Conservation (phyloP, 2,113 vertebrate species). For the Echinops telfairi region DNA sequence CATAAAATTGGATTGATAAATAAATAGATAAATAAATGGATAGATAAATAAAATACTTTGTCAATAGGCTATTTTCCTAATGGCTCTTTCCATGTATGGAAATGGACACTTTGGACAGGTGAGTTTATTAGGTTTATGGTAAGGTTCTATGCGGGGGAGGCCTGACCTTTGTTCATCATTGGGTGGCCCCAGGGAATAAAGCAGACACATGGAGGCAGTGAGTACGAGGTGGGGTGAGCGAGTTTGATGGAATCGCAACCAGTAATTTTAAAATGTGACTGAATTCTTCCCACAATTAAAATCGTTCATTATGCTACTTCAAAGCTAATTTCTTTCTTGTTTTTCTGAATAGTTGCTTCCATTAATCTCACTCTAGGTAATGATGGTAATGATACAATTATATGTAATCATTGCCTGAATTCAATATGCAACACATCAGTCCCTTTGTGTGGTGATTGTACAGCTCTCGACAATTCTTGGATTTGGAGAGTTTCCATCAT, state of each 20-base stretch:
- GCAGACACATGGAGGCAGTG: background rate
- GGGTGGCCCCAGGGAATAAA: conserved; percentile 61
- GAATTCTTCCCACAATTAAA: conserved; percentile 84
- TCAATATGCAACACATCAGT: conserved; percentile 78
- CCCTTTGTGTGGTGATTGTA: conserved; percentile 79
- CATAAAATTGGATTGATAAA: background rate
- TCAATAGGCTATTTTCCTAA: background rate
- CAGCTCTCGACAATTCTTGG: conserved; percentile 66
- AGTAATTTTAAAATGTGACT: conserved; percentile 81
- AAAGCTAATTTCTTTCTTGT: conserved; percentile 84
- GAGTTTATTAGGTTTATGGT: background rate
- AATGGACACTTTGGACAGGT: conserved; percentile 26
- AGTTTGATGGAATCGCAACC: conserved; percentile 75
- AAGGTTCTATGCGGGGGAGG: background rate
- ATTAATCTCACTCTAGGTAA: conserved; percentile 87
- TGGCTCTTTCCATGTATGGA: conserved; percentile 39
- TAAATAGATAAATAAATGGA: background rate
- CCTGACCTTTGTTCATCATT: conserved; percentile 62
- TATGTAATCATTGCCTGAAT: conserved; percentile 83
- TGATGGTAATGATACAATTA: conserved; percentile 87
- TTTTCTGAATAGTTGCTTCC: conserved; percentile 83
- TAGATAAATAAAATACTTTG: background rate
- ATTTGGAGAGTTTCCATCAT: conserved; percentile 77
- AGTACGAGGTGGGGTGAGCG: conserved; percentile 49
- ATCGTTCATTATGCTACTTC: conserved; percentile 84